phyloP scores from a whole-genome alignment of 2,113 vertebrate species.

The Sminthopsis crassicaudata region DNA sequence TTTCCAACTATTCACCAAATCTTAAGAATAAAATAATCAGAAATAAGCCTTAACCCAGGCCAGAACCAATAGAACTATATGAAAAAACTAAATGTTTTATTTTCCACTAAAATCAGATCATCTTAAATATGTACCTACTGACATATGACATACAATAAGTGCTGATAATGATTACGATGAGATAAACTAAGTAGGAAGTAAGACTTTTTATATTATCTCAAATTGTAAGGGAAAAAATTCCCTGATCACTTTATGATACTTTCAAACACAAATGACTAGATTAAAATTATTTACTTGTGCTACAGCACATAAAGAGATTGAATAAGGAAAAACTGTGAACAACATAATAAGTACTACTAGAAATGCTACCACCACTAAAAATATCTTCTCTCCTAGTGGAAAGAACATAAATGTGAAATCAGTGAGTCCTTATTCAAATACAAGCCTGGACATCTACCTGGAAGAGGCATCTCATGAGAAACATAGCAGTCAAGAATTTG shows the following conservation, averaged over 20 bases:
- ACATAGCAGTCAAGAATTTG: not conserved
- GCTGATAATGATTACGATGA: too few relatives aligned
- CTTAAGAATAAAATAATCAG: not conserved
- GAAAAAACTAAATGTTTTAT: not conserved
- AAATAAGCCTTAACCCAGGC: not conserved
- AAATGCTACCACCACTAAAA: not conserved
- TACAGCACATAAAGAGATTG: too few relatives aligned
- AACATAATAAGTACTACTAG: not conserved
- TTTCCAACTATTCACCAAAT: not conserved
- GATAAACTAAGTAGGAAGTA: not conserved
- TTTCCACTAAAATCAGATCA: not conserved
- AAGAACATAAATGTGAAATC: not conserved
- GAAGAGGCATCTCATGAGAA: not conserved
- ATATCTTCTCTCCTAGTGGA: not conserved
- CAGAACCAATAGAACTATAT: not conserved
- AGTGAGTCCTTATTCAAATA: not conserved
- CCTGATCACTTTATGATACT: not conserved
- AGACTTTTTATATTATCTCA: not conserved
- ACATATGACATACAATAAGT: not conserved
- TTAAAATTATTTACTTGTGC: not conserved
- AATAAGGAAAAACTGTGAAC: not conserved
- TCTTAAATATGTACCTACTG: not conserved
- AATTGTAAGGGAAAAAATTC: not conserved
- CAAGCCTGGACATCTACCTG: not conserved
- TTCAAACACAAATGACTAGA: not conserved